Evolutionary conservation across 2,113 vertebrate genomes (phyloP), one percentile per base, ranked within the genome.

Genomic region (Indicator maculatus): DNA sequence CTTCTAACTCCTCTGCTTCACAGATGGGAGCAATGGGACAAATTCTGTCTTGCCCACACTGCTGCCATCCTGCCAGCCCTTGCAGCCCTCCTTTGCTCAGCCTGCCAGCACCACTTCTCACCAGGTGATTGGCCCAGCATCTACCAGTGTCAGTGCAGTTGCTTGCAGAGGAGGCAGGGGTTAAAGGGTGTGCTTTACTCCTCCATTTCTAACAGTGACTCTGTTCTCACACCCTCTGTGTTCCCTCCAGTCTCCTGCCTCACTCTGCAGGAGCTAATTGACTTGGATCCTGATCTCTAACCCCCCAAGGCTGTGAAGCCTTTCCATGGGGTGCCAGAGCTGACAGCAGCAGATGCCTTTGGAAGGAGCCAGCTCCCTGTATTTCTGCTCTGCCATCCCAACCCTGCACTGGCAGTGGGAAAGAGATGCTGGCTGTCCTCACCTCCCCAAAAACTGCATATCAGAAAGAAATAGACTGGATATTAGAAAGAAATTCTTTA

Each of bases 391-490:
- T 53, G 52, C 77, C 23, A 26, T 38, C 84, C 52, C 2, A 0
- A 15, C 11, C 53, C 7, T 6, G 30, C 2, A 3, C 26, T 3
- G 12, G 17, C n/a, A 55, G 58, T 2, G 3, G 16, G 44, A 28
- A 19, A 59, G 58, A 18, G 16, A 24, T 19, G 58, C 28, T 72
- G 52, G 36, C 52, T 15, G 3, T 8, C 17, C 59, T 12, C 38
- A 23, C 20, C 39, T 45, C 9, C 1, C 41, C 24, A 2, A 50
- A 23, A 50, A 50, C 10, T 50, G 21, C 20, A 12, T 23, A 6
- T 50, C 21, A 23, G 47, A 23, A 19, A 50, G 47, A 23, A 50
- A 50, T 6, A 50, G 47, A 23, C 41, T 44, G 41, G 41, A 44
- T 44, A 16, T 44, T 50, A 12, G 47, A 50, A 50, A 50, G 47